Base-by-base conservation (phyloP, 1,140 invertebrate genomes). In the Drosophila prosaltans region DNA sequence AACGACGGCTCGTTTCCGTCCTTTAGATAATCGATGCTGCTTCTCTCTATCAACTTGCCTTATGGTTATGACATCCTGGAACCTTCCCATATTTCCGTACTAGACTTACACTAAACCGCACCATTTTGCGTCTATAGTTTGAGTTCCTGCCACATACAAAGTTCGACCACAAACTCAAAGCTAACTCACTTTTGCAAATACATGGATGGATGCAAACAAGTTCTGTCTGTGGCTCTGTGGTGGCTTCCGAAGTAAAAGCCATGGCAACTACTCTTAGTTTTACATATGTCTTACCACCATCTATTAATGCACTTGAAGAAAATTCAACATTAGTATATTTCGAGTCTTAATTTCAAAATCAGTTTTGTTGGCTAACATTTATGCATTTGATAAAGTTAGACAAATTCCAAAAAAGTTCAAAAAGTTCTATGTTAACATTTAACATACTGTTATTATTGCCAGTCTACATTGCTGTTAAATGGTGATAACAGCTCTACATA, bases 61-160 rank as follows among this genome's bases (percentile, higher is more conserved):
- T 70, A 75, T 70, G 55, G 68, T 85, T 86, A 86, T 81, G 82
- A 74, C 78, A 86, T 75, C 76, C 69, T 75, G 72, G 59, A 10
- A 7, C 21, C 54, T 54, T 54, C 58, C 48, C 24, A 32, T 32
- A n/a, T 32, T 30, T 54, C 65, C 65, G 36, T 58, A 69, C 26
- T 63, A 84, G 73, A 81, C 67, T 48, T 58, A 16, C 58, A 73
- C 70, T 55, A 10, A 65, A 69, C 61, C 45, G 24, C 21, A 51
- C 26, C 45, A 51, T 51, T 51, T 26, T 51, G 9, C 21, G 9
- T 40, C 39, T 40, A 11, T 40, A 40, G 8, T 11, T 48, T 24
- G 3, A 59, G 65, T 77, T 66, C 73, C 51, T 58, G 26, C 39
- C 43, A 39, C 45, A 36, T 64, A 75, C 72, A 65, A 60, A 59